phyloP scores from a whole-genome alignment of 2,797 vertebrate genomes.

The Poeciliopsis gracilis region DNA sequence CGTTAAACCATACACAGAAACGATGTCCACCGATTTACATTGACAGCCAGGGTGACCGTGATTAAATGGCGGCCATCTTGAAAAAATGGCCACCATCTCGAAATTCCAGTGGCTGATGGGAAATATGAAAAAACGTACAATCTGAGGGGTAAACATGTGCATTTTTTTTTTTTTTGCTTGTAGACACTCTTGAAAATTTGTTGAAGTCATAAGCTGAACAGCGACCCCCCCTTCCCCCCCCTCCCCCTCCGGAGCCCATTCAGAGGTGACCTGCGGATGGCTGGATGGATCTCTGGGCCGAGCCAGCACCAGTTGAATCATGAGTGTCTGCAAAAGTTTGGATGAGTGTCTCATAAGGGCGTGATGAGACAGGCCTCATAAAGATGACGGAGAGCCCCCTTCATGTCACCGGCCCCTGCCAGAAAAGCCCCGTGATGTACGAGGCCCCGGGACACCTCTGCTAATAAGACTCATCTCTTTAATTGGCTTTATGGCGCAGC shows the following conservation, averaged over 20 bases:
- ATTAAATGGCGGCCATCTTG: too few relatives aligned
- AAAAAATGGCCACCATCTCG: too few relatives aligned
- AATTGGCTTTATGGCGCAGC: conserved; percentile 75
- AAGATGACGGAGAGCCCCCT: conserved; percentile 73
- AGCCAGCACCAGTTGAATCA: conserved; percentile 70
- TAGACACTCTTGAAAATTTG: too few relatives aligned
- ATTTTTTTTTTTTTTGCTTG: too few relatives aligned
- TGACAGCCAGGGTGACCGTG: too few relatives aligned
- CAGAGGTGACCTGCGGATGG: conserved; percentile 72
- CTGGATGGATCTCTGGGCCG: conserved; percentile 59
- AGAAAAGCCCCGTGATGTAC: conserved; percentile 77
- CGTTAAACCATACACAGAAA: too few relatives aligned
- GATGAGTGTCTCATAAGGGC: conserved; percentile 78
- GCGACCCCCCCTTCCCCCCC: neutral
- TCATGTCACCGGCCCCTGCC: conserved; percentile 65
- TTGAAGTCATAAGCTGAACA: too few relatives aligned
- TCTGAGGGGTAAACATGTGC: too few relatives aligned
- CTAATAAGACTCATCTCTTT: conserved; percentile 83
- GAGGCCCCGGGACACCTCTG: conserved; percentile 69
- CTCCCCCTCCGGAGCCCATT: conserved; percentile 41
- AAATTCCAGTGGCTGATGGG: too few relatives aligned
- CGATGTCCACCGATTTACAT: too few relatives aligned
- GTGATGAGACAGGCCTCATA: conserved; percentile 77
- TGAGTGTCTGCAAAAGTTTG: conserved; percentile 71
- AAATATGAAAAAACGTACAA: too few relatives aligned